Percentiles rank a stretch among this genome's conserved stretches.
These are phyloP conservation scores for Neomicropteryx cornuta DNA, from an alignment of 1,140 invertebrate genomes.

Conservation along the genomic window DNA sequence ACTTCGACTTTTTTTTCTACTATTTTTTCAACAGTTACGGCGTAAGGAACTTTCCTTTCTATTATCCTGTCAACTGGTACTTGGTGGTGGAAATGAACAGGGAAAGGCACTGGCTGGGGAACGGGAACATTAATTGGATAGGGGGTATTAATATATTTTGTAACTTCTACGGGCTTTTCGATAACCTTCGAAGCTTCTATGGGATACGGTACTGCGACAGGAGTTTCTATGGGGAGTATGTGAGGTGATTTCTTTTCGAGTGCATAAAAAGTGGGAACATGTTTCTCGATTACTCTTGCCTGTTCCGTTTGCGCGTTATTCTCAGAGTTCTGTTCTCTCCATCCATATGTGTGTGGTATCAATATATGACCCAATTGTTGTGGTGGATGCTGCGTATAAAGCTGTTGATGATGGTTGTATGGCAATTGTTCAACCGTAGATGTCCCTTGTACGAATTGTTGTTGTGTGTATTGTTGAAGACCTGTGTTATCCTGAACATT, in stretches of 20 bases:
- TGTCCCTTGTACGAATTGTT: background rate
- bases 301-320: constrained; percentile 5
- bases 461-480: constrained; percentile 1
- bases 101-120: constrained; percentile 33
- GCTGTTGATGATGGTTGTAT: constrained; percentile 6
- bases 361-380: too few relatives aligned
- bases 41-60: constrained; percentile 42
- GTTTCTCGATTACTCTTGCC: constrained; percentile 32
- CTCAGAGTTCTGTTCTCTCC: too few relatives aligned
- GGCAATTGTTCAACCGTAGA: background rate
- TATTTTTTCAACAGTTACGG: constrained; percentile 38
- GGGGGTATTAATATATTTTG: constrained; percentile 41
- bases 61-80: constrained; percentile 41
- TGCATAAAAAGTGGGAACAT: constrained; percentile 37
- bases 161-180: constrained; percentile 43
- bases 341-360: too few relatives aligned
- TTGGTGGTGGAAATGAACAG: constrained; percentile 31
- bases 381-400: background rate
- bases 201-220: constrained; percentile 27
- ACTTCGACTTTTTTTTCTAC: constrained; percentile 41
- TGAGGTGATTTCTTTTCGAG: constrained; percentile 30
- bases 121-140: constrained; percentile 39
- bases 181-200: constrained; percentile 32
- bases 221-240: constrained; percentile 25
- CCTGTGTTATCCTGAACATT: background rate